Evolutionary conservation across 2,113 vertebrate genomes (phyloP).

Genomic region (Phaethornis superciliosus): DNA sequence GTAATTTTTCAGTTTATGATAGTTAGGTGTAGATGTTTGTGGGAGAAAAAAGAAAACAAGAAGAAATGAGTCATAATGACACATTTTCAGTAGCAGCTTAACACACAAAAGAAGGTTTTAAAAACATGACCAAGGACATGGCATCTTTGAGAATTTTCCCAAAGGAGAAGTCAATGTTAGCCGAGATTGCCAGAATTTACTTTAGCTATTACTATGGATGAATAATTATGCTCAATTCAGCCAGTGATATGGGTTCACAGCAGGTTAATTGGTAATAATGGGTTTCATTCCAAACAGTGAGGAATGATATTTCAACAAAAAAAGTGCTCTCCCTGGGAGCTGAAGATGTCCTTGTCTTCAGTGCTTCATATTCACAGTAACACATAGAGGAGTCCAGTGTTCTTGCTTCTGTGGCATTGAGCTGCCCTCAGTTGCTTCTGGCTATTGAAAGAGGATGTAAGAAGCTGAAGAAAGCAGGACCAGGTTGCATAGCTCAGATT

Average conservation of each 20-base stretch:
- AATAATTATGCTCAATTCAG: constrained; percentile 85
- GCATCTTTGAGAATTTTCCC: too few relatives aligned
- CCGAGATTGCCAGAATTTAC: constrained; percentile 76
- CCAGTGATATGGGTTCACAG: constrained; percentile 80
- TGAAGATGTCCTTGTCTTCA: constrained; percentile 35
- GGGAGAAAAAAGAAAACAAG: constrained; percentile 4
- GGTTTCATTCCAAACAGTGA: constrained; percentile 80
- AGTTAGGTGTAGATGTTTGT: constrained; percentile 36
- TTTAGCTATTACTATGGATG: constrained; percentile 86
- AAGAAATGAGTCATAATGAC: constrained; percentile 29
- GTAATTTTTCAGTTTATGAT: constrained; percentile 40
- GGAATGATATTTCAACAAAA: constrained; percentile 76
- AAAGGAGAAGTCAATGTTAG: constrained; percentile 69
- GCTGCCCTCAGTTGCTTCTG: not conserved
- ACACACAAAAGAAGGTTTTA: too few relatives aligned
- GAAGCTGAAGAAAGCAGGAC: not conserved
- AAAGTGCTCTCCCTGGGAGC: constrained; percentile 45
- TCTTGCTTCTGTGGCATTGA: not conserved
- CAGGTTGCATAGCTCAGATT: too few relatives aligned
- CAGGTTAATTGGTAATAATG: constrained; percentile 89
- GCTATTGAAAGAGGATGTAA: not conserved
- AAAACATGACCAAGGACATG: too few relatives aligned
- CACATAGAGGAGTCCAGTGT: not conserved
- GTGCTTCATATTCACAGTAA: not conserved
- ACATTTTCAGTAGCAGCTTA: too few relatives aligned